Base-by-base conservation (phyloP, 1,140 invertebrate genomes). In the Trissolcus basalis region DNA sequence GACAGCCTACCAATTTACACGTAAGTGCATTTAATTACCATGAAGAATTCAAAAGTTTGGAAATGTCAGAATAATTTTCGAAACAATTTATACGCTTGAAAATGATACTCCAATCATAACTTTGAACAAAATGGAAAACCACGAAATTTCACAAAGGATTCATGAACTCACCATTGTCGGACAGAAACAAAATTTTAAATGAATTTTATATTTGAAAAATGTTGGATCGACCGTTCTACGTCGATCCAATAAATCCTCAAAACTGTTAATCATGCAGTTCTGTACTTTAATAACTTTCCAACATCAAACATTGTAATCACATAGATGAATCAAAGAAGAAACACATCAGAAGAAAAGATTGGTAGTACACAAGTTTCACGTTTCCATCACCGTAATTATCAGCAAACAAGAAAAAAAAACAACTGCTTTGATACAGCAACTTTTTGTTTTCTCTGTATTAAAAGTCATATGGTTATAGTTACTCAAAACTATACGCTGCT, bases 1-100 rank as follows among this genome's bases (percentile, higher is more conserved):
- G 93, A 92, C 36, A 95, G 94, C 53, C 94, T 94, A 71, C 95
- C 95, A 9, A 89, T 96, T 41, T 96, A 96, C 90, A 96, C 94
- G 95, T 96, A 86, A 91, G 91, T 88, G 19, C 19, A 27, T 27
- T 27, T 6, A 27, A 27, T 27, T 6, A 6, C 19, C 19, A 27
- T n/a, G n/a, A 27, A 27, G 19, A 3, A 27, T 27, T 27, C 6
- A 6, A 6, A 1, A 6, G 1, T 27, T 27, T 3, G 2, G 6
- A 27, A 27, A 6, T 27, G 19, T 27, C 19, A 1, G 6, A 6
- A 27, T 27, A 27, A 27, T 27, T 27, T 27, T 27, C 2, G 19
- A 27, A 27, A 27, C 19, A 27, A 27, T 27, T 27, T 27, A 27
- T 27, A 6, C 19, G 6, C 6, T 27, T 27, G 19, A 27, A 27